Evolutionary conservation across 2,797 vertebrate genomes (phyloP), one percentile per base, ranked within the genome.

Genomic region (Dipus sagitta): DNA sequence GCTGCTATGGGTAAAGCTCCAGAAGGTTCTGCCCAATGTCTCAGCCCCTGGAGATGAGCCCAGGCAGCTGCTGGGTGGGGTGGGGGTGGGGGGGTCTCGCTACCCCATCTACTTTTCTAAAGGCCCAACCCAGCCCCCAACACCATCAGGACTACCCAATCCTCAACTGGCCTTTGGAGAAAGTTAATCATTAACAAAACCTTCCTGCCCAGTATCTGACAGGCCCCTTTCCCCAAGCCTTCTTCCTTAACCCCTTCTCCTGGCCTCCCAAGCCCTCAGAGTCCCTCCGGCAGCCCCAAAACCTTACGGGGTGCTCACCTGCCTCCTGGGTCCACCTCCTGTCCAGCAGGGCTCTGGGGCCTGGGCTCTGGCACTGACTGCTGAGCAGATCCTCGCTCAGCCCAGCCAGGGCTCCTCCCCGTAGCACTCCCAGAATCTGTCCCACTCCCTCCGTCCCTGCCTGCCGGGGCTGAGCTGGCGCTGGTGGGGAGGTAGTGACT

Each of bases 391-490:
- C 94, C 85, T 42, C 20, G 38, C 88, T 92, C 84, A 80, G 91
- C 88, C 24, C 90, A 52, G 91, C 95, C 90, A 77, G 93, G 91
- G 83, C 97, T 96, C 97, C 97, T 97, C 97, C 97, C 95, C 28
- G 2, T 88, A 65, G 82, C 93, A 85, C 95, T 96, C 94, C 88
- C 96, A 90, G 96, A 92, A 80, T 72, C 88, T 92, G 94, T 90
- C 97, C 96, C 90, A 90, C 95, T 94, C 96, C 96, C 95, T 95
- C 85, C 12, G 54, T 58, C 54, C 54, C 54, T 58, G 54, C 80
- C 13, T 20, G 96, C 88, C 85, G 86, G 68, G 79, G 91, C 87
- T 58, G 91, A 96, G 96, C 96, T 95, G 97, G 95, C 96, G 1
- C 84, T 94, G 88, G 87, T 94, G 88, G 93, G 95, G 94, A 96